Evolutionary conservation across 2,888 invertebrate genomes (phyloP), one percentile per base, ranked within the genome.

Genomic region (Drosophila sordidula): DNA sequence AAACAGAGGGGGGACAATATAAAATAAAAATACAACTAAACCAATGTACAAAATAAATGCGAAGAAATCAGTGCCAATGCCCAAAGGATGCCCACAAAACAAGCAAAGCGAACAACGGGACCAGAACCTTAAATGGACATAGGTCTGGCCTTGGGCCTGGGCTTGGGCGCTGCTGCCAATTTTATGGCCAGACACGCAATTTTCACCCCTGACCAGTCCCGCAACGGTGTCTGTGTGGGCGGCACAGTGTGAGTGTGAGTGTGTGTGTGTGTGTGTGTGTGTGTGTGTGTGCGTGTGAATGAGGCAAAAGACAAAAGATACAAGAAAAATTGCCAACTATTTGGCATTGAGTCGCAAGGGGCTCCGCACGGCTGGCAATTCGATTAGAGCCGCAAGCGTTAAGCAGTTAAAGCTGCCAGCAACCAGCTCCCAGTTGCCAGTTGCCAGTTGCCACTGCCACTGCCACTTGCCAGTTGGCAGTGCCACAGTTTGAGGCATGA

Each of bases 141-240:
- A 51, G 76, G 82, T 72, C 70, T 71, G 79, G 61, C 84, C 67
- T 77, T 80, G 75, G 69, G 55, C 62, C 22, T 29, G 16, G 54
- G 55, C 62, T 26, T 29, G 16, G 54, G 25, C 44, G 25, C 44
- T 54, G 51, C 47, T 76, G 76, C 64, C 76, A 82, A 87, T 83
- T 83, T 83, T 78, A 85, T 84, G 88, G 77, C 72, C 77, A 84
- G 86, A 84, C 88, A 86, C 88, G 88, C 88, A 84, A 84, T 87
- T 79, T 86, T 66, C 63, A 63, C 62, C 58, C 29, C 29, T 29
- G 29, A 0, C 9, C 9, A 29, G 29, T 29, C 29, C 78, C 74
- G 49, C 59, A 46, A 25, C 32, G 34, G 14, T 54, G 50, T 61
- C 52, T 54, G 57, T 45, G 50, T 34, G 51, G 38, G 65, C 22